These are phyloP conservation scores for Cyphomyrmex costatus DNA, from an alignment of 1,140 invertebrate genomes.

Conservation along the genomic window DNA sequence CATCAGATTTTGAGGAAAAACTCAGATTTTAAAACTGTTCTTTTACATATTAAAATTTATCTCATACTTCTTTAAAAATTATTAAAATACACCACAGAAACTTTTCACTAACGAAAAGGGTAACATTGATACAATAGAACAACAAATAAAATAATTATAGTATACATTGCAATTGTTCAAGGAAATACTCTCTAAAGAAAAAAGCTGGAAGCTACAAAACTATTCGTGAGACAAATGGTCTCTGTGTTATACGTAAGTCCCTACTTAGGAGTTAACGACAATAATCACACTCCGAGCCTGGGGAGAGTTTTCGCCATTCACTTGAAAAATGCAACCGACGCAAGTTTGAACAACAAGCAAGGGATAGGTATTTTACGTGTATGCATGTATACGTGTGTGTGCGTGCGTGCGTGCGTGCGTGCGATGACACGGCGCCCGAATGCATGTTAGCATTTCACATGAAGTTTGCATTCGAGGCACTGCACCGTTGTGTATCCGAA, in stretches of 20 bases:
- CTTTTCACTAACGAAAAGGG: not conserved
- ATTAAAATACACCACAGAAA: not conserved
- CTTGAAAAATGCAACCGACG: constrained; percentile 49
- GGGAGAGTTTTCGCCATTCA: not conserved
- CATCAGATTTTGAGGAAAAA: not conserved
- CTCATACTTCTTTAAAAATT: not conserved
- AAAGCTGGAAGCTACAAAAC: not conserved
- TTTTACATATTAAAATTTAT: not conserved
- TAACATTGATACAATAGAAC: not conserved
- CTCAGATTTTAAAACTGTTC: not conserved
- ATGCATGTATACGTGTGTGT: not conserved
- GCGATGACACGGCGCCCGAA: constrained; percentile 30
- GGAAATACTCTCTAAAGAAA: not conserved
- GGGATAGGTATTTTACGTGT: not conserved
- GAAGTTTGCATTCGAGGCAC: constrained; percentile 59
- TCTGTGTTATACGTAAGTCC: not conserved
- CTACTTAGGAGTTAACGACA: constrained; percentile 42
- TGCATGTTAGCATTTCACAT: constrained; percentile 42
- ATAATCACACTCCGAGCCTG: constrained; percentile 34
- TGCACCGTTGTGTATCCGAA: constrained; percentile 57
- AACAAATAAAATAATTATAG: not conserved
- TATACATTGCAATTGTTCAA: not conserved
- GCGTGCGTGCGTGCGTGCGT: constrained; percentile 10
- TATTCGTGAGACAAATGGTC: constrained; percentile 14
- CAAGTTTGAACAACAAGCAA: constrained; percentile 46